A percentile compares a stretch with the other conserved stretches of the same genome.
phyloP scores from a whole-genome alignment of 2,113 vertebrate genomes.

The Cheirogaleus medius region DNA sequence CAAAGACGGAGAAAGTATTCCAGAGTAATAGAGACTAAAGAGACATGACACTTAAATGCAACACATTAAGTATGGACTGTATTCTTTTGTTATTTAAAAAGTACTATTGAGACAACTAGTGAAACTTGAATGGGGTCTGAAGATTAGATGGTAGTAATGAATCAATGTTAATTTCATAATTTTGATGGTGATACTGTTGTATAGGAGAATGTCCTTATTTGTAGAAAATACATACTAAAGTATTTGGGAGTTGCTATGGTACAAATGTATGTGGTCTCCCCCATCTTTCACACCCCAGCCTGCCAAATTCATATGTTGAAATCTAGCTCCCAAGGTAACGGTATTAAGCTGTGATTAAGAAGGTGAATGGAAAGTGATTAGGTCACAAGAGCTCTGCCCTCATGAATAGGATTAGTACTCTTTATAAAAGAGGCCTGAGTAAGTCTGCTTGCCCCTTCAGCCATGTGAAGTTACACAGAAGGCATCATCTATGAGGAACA shows the following conservation, averaged over 20 bases:
- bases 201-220: neutral
- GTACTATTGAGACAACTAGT: neutral
- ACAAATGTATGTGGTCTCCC: neutral
- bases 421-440: neutral
- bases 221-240: neutral
- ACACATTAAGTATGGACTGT: neutral
- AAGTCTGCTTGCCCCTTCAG: neutral
- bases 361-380: neutral
- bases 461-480: neutral
- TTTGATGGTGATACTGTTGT: neutral
- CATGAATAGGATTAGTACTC: neutral
- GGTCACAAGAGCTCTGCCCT: neutral
- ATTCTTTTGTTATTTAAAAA: conserved; percentile 16
- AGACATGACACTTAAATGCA: neutral
- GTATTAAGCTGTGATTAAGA: neutral
- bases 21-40: neutral
- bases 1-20: neutral
- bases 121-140: neutral
- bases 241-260: neutral
- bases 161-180: neutral
- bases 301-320: neutral
- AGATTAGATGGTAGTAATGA: neutral
- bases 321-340: neutral
- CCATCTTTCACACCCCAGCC: no score
- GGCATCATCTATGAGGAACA: neutral